Evolutionary conservation across 2,113 vertebrate genomes (phyloP).

Genomic region (Chinchilla lanigera): DNA sequence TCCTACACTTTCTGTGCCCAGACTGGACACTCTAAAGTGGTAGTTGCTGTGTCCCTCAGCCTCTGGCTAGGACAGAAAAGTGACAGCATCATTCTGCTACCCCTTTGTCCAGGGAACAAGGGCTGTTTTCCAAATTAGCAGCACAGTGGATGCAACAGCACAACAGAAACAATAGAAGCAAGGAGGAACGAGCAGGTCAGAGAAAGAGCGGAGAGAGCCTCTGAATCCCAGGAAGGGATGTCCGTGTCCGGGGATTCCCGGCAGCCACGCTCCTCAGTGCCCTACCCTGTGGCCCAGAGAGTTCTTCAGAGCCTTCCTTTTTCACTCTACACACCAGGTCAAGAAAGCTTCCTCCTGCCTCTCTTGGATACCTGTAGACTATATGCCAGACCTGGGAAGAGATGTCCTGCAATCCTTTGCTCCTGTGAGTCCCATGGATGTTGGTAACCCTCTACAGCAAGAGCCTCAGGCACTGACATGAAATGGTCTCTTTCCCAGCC

Average conservation of each 20-base stretch:
- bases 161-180: rapidly evolving
- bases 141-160: rapidly evolving
- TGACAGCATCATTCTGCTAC: neutral
- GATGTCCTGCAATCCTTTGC: rapidly evolving
- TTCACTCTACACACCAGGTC: neutral
- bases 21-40: neutral
- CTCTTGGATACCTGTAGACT: neutral
- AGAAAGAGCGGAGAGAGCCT: rapidly evolving
- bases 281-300: rapidly evolving
- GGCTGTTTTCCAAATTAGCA: neutral
- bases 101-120: rapidly evolving
- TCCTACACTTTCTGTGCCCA: neutral
- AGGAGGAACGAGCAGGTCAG: neutral
- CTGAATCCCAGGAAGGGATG: neutral
- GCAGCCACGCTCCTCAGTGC: neutral
- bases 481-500: neutral
- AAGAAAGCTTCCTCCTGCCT: rapidly evolving
- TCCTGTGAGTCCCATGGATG: neutral
- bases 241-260: rapidly evolving
- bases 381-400: rapidly evolving
- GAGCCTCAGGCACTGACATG: rapidly evolving
- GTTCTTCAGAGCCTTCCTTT: neutral
- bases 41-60: neutral
- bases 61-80: neutral
- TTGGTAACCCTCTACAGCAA: neutral